phyloP scores from a whole-genome alignment of 2,888 invertebrate species.

The Luperina nickerlii region DNA sequence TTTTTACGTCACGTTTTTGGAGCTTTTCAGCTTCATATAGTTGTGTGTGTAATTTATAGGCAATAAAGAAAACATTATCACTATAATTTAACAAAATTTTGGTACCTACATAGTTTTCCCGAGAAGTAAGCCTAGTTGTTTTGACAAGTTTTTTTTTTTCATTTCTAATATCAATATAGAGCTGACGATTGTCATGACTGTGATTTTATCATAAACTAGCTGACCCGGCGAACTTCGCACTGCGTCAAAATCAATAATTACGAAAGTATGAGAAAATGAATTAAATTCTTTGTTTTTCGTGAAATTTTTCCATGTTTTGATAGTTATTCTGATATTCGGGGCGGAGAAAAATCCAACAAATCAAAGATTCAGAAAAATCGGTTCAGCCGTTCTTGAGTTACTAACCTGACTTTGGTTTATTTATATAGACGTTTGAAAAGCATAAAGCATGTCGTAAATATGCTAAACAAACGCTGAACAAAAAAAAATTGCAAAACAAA shows the following conservation, averaged over 20 bases:
- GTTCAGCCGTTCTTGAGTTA: background rate
- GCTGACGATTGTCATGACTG: background rate
- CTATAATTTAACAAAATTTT: background rate
- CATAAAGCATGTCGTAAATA: background rate
- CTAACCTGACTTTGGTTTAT: background rate
- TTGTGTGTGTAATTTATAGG: background rate
- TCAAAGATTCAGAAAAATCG: background rate
- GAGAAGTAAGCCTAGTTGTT: background rate
- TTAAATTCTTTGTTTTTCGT: background rate
- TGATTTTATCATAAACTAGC: background rate
- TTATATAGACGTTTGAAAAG: background rate
- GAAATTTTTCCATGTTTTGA: background rate
- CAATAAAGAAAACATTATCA: background rate
- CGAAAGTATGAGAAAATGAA: background rate
- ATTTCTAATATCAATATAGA: background rate
- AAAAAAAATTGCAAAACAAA: slow-evolving; percentile 26
- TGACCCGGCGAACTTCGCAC: background rate
- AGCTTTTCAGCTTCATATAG: background rate
- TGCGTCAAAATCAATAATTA: background rate
- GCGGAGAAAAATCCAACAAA: background rate
- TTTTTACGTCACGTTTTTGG: background rate
- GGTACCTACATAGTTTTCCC: too few relatives aligned
- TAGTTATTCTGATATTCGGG: background rate
- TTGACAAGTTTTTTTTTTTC: background rate
- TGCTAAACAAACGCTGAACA: background rate